phyloP scores from a whole-genome alignment of 2,113 vertebrate genomes.

The Peucedramus taeniatus region DNA sequence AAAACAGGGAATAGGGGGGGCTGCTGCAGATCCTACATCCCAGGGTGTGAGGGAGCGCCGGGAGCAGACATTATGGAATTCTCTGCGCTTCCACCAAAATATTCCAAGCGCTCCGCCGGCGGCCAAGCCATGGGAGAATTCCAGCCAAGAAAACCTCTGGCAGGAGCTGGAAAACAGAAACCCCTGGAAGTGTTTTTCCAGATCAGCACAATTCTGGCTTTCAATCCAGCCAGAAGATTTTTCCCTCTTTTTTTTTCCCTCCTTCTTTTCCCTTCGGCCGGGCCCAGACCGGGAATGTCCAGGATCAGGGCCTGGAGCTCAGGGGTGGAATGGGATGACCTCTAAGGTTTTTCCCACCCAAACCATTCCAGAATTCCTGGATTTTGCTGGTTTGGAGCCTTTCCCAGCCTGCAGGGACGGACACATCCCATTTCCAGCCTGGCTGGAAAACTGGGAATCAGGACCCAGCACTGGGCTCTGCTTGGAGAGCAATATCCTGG shows the following conservation, averaged over 20 bases:
- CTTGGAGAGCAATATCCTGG: neutral
- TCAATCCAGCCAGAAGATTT: neutral
- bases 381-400: neutral
- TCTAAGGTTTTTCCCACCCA: neutral
- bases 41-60: neutral
- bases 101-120: neutral
- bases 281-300: neutral
- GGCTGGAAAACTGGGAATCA: neutral
- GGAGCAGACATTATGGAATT: neutral
- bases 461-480: neutral
- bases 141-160: conserved; percentile 10
- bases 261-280: fast-evolving
- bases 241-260: neutral
- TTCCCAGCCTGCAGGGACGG: neutral
- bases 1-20: neutral
- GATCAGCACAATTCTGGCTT: conserved; percentile 40
- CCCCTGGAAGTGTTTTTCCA: conserved; percentile 56
- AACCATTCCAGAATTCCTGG: neutral
- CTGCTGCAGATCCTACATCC: neutral
- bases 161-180: conserved; percentile 21
- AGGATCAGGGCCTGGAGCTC: neutral
- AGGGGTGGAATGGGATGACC: neutral
- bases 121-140: conserved; percentile 6
- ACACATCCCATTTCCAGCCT: neutral
- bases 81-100: neutral